Evolutionary conservation across 2,797 vertebrate genomes (phyloP).

Genomic region (Prunella strophiata): DNA sequence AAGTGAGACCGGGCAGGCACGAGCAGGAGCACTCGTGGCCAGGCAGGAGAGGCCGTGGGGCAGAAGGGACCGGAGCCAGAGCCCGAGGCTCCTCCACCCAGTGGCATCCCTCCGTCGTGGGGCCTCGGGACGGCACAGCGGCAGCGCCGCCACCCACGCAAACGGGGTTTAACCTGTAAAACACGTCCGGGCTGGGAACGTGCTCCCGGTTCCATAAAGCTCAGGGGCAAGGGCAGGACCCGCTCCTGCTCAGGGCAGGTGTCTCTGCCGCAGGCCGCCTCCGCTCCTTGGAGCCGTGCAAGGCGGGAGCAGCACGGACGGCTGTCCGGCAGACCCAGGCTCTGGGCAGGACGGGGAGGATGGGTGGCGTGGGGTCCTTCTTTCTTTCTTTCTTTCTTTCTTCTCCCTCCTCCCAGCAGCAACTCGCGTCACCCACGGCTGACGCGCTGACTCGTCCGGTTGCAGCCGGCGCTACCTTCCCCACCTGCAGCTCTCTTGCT

Average conservation of each 20-base stretch:
- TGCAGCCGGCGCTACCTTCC: neutral
- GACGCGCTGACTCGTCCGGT: neutral
- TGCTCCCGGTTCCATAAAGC: slow-evolving; percentile 51
- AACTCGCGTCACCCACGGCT: neutral
- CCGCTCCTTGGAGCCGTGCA: neutral
- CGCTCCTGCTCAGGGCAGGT: slow-evolving; percentile 15
- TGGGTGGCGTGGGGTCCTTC: fast-evolving
- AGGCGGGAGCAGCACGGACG: neutral
- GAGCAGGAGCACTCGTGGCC: neutral
- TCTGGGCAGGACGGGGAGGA: too few relatives aligned
- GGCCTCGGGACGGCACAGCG: neutral
- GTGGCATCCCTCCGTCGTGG: fast-evolving
- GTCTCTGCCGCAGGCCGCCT: neutral
- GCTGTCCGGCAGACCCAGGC: neutral
- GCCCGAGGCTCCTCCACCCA: too few relatives aligned
- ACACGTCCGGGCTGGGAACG: slow-evolving; percentile 38
- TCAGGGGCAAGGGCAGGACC: slow-evolving; percentile 29
- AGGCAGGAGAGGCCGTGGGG: neutral
- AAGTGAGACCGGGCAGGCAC: fast-evolving
- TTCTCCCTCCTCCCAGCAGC: neutral
- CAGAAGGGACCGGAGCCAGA: fast-evolving
- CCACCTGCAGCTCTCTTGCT: too few relatives aligned
- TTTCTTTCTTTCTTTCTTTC: neutral
- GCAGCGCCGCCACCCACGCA: neutral
- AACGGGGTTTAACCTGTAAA: slow-evolving; percentile 48